phyloP scores from a whole-genome alignment of 2,113 vertebrate species.

The Dasyprocta punctata region DNA sequence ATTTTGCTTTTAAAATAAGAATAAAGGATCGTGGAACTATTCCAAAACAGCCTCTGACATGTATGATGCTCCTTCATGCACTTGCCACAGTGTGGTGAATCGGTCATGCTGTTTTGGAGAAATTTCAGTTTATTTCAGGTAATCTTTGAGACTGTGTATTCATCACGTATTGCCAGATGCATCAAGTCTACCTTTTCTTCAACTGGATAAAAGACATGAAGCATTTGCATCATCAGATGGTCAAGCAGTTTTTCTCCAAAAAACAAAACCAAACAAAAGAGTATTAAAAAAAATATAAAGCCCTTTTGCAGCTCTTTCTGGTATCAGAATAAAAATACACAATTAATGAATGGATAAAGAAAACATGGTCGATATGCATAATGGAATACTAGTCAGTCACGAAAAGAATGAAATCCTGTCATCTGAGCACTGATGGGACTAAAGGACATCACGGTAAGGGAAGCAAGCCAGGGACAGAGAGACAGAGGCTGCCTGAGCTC shows the following conservation, averaged over 20 bases:
- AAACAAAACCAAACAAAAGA: background rate
- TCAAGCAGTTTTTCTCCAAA: background rate
- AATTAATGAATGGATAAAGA: background rate
- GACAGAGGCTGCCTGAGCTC: background rate
- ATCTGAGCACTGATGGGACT: background rate
- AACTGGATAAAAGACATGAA: constrained; percentile 8
- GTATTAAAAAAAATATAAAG: background rate
- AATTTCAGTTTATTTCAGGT: background rate
- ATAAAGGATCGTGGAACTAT: background rate
- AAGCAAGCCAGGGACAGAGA: background rate
- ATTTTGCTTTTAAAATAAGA: constrained; percentile 41
- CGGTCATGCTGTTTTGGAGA: background rate
- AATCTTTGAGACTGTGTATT: background rate
- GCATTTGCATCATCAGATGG: background rate
- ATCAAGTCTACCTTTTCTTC: constrained; percentile 22
- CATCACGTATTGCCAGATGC: background rate
- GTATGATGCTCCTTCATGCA: background rate
- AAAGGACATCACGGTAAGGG: background rate
- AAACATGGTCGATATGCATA: background rate
- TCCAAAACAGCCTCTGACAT: background rate
- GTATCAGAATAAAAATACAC: constrained; percentile 5
- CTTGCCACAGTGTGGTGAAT: background rate
- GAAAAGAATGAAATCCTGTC: background rate
- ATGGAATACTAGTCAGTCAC: background rate
- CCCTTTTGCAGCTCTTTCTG: background rate